Evolutionary conservation across 2,113 vertebrate genomes (phyloP).

Genomic region (Progne subis): DNA sequence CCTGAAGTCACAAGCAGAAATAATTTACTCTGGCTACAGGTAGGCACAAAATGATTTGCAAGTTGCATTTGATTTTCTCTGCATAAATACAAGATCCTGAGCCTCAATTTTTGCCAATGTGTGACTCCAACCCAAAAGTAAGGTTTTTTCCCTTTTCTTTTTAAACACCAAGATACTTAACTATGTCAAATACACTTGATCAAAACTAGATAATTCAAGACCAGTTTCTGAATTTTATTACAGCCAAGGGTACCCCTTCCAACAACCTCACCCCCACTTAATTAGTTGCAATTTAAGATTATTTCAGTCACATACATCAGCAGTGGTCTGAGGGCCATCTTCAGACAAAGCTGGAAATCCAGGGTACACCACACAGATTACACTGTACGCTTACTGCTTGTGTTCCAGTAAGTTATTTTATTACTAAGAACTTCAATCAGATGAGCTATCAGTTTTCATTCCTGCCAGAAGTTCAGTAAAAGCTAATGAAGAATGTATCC

Average conservation of each 20-base stretch:
- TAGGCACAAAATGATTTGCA: background rate
- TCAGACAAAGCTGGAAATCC: background rate
- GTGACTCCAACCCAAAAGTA: background rate
- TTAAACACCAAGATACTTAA: background rate
- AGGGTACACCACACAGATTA: background rate
- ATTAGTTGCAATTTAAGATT: background rate
- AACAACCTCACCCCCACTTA: accelerated
- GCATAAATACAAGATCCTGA: background rate
- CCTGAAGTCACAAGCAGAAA: background rate
- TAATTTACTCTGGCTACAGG: background rate
- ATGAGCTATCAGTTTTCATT: background rate
- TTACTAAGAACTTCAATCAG: background rate
- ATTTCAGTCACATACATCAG: background rate
- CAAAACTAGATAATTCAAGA: background rate
- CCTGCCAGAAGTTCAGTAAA: background rate
- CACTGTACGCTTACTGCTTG: too few relatives aligned
- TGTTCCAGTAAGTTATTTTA: background rate
- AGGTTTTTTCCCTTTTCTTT: background rate
- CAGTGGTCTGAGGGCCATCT: background rate
- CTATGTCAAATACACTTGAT: background rate
- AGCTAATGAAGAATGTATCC: background rate
- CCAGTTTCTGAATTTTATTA: background rate
- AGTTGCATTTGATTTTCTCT: background rate
- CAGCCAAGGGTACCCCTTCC: background rate
- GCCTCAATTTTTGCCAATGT: background rate